Evolutionary conservation across 2,113 vertebrate species (phyloP).

Genomic region (Galeopterus variegatus): DNA sequence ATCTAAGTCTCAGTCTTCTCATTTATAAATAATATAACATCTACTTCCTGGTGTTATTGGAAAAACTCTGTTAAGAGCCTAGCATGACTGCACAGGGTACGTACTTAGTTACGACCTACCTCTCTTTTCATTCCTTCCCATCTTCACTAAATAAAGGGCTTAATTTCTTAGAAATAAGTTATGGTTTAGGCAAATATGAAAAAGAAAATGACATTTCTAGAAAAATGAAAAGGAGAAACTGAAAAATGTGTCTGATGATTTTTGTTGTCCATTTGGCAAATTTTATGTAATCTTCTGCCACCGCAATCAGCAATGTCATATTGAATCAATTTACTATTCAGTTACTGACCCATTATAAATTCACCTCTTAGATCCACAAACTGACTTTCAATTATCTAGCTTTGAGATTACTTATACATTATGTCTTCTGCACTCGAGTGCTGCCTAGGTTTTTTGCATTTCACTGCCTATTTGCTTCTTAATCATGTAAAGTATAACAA

Average conservation of each 20-base stretch:
- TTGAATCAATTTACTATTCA: background rate
- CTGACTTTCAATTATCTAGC: background rate
- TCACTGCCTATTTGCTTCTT: background rate
- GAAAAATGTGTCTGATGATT: conserved; percentile 38
- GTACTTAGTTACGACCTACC: background rate
- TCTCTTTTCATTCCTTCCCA: background rate
- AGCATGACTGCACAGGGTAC: background rate
- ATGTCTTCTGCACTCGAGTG: background rate
- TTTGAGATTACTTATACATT: conserved; percentile 6
- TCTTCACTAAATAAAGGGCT: background rate
- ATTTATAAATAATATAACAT: background rate
- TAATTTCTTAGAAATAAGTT: background rate
- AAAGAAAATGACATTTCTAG: background rate
- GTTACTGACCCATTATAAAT: conserved; percentile 31
- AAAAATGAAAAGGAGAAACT: conserved; percentile 16
- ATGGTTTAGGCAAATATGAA: background rate
- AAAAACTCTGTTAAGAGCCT: background rate
- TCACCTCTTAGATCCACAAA: background rate
- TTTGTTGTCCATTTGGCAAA: conserved; percentile 16
- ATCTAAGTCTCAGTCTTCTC: background rate
- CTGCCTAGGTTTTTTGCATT: background rate
- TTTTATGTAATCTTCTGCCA: background rate
- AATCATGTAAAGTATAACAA: conserved; percentile 7
- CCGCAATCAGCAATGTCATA: background rate
- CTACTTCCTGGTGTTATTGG: background rate